Evolutionary conservation across 2,797 vertebrate species (phyloP), one percentile per base, ranked within the genome.

Genomic region (Paratrypauchen microcephalus): DNA sequence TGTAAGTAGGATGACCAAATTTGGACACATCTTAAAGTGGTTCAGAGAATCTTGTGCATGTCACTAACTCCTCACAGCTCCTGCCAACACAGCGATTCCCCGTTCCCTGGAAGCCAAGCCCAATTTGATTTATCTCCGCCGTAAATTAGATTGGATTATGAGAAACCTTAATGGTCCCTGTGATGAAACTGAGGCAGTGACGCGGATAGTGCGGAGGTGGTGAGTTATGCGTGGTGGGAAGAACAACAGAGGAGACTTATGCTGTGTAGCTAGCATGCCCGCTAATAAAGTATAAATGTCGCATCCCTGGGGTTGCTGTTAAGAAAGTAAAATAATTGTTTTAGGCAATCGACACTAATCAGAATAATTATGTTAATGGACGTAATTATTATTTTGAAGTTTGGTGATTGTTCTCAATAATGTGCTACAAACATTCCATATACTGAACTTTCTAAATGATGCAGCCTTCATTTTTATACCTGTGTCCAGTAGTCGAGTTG

Each of bases 1-100:
- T 85, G 75, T 84, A 80, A 87, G 82, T 73, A 80, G 83, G 71
- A 86, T 82, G 81, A 74, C 77, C 79, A 82, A 74, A 83, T 82
- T 87, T 61, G 70, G 71, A 21, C 66, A 83, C 85, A 81, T 80
- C 75, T 80, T 69, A 64, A 88, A 82, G 69, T 87, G 74, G 83
- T 81, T 83, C 84, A 88, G 69, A 67, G 64, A 63, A 79, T 69
- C 76, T 73, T 69, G 58, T 2, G n/a, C 28, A 73, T 48, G 70
- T 76, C 56, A 60, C 15, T 59, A 78, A 81, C 73, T 76, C 62
- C 36, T 64, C 3, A 36, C 66, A 71, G 63, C 58, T 63, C 72
- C 66, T 64, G 55, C 73, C 70, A 60, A 77, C 72, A 54, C 54
- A 69, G 69, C 72, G 69, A 55, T 72, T 77, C 58, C 70, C 11